These are phyloP conservation scores for Plebejus anna DNA, from an alignment of 2,888 invertebrate genomes.

Conservation along the genomic window DNA sequence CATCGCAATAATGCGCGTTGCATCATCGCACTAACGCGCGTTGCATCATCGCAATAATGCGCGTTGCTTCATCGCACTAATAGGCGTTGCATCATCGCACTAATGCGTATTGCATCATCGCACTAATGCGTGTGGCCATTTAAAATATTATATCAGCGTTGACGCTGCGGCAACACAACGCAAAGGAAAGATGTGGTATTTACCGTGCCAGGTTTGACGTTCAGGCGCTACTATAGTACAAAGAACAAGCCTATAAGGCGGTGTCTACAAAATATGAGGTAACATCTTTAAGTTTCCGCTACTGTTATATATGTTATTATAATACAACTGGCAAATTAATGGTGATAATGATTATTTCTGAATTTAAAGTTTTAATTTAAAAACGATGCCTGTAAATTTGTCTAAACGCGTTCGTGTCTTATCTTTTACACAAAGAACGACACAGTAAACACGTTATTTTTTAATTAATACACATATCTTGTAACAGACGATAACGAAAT, in stretches of 20 bases:
- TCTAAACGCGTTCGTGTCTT: neutral
- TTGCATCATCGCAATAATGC: no score
- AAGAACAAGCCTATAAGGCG: conserved; percentile 55
- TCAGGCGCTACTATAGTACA: conserved; percentile 43
- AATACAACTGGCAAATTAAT: conserved; percentile 27
- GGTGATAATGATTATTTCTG: neutral
- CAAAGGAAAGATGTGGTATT: neutral
- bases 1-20: no score
- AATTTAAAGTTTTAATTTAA: neutral
- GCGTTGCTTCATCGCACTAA: no score
- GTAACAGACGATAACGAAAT: no score
- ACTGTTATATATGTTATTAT: conserved; percentile 19
- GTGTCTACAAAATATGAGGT: conserved; percentile 74
- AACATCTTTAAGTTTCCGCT: conserved; percentile 45
- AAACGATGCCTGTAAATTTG: no score
- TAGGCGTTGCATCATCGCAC: no score
- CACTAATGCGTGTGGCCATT: no score
- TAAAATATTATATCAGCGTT: no score
- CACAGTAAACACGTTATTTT: neutral
- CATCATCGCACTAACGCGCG: no score
- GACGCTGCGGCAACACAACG: neutral
- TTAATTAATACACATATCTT: no score
- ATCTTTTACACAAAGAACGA: neutral
- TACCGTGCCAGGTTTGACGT: conserved; percentile 38
- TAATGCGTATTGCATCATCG: no score